Evolutionary conservation across 2,113 vertebrate species (phyloP).

Genomic region (Aldabrachelys gigantea): DNA sequence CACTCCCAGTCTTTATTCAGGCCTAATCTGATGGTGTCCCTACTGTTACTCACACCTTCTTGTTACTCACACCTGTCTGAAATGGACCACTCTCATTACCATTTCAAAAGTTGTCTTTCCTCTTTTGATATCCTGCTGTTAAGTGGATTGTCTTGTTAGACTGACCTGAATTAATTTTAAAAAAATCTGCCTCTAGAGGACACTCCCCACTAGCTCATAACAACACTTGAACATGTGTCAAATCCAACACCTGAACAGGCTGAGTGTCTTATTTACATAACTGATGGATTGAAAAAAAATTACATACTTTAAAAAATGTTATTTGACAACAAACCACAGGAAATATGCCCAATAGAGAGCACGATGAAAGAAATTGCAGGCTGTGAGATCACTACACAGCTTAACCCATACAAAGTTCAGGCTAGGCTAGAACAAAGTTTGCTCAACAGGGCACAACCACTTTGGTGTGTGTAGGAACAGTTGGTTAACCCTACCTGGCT

Average conservation of each 20-base stretch:
- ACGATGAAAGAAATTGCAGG: not conserved
- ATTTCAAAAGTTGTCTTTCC: no score
- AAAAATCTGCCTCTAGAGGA: not conserved
- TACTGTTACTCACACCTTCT: no score
- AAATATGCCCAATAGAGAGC: not conserved
- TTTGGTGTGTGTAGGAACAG: not conserved
- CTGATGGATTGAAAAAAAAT: not conserved
- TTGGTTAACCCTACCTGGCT: not conserved
- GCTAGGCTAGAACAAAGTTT: not conserved
- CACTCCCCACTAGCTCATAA: not conserved
- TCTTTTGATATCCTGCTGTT: no score
- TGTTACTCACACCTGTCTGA: no score
- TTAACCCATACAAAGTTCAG: not conserved
- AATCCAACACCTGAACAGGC: not conserved
- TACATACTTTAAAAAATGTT: not conserved
- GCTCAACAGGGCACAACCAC: no score
- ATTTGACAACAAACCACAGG: not conserved
- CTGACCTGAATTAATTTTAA: not conserved
- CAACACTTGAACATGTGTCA: not conserved
- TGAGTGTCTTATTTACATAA: not conserved
- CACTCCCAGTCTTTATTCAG: no score
- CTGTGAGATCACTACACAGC: not conserved
- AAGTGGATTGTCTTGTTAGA: no score
- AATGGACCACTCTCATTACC: no score
- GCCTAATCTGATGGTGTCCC: no score